Base-by-base conservation (phyloP, 2,113 vertebrate species). In the Phaethornis superciliosus region DNA sequence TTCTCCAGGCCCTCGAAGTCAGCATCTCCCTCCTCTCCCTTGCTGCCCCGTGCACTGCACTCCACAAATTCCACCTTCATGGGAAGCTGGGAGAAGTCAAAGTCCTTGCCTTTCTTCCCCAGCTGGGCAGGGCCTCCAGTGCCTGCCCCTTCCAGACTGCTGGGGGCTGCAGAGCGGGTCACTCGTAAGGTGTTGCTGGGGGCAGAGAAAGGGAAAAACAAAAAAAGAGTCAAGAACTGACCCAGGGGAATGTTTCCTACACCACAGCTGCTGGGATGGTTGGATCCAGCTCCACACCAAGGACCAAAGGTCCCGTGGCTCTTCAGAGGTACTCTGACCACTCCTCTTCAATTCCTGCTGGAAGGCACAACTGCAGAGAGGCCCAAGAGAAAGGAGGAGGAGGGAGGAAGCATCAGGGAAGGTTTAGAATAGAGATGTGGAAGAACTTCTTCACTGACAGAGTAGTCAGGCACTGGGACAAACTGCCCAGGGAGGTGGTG, bases 51-150 rank as follows among this genome's bases (percentile, higher is more conserved):
- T 80, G 98, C 99, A 8, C 98, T 99, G 95, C 99, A 99, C 97
- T 99, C 99, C 71, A 99, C 77, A 8, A 99, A 99, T 95, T 99
- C 99, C 96, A 99, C 98, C 91, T 97, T 99, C 97, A 98, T 93
- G 24, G 98, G 97, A 85, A 99, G 92, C 96, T 99, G 99, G 76
- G 98, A 98, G 96, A 99, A 99, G 63, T 99, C 99, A 8, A 99
- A 99, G 60, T 99, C 99, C 92, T 98, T 99, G 89, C 99, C 99
- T 95, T 98, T 99, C 97, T 98, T 99, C 11, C 99, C 99, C 88
- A 99, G 98, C 64, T 98, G 98, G 74, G 98, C 79, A 81, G 94
- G 78, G 7, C 94, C 97, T 18, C 96, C 98, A 1, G 97, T 94
- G 22, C 95, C 96, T 16, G 98, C 98, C 51, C 98, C 98, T 42